Evolutionary conservation across 30 jellyfish, hydroid and myxozoan species (phyloP), one percentile per base, ranked within the genome.

Genomic region (Rhopilema esculentum): DNA sequence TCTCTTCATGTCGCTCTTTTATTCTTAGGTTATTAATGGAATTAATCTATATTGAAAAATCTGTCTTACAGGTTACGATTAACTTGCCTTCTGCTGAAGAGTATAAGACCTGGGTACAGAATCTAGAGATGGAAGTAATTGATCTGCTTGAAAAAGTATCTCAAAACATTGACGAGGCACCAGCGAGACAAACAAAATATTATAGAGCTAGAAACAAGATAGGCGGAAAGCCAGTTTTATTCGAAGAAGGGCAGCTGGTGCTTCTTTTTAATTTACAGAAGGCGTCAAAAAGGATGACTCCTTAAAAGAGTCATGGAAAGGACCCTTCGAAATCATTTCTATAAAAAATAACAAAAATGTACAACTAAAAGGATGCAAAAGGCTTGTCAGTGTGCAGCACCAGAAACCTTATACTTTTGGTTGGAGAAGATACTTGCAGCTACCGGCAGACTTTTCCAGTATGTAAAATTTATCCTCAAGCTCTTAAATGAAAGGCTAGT

Each of bases 131-230:
- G n/a, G n/a, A n/a, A n/a, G n/a, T n/a, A n/a, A n/a, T n/a, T n/a
- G n/a, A n/a, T n/a, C n/a, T n/a, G n/a, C n/a, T n/a, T n/a, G n/a
- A n/a, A n/a, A n/a, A n/a, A n/a, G 4, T 82, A 79, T 22, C 82
- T 8, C 27, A 79, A 16, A 79, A 79, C 29, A 79, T 79, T 12
- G 30, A 79, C 31, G 57, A 78, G 30, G 82, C 82, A 30, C 89
- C 8, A 30, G 72, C 22, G 61, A 30, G 48, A 72, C 69, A 75
- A 50, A 27, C 23, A 22, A 69, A 30, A 6, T 40, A 69, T 17
- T 69, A 69, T 1, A 19, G 57, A 12, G 27, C 8, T 20, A 26
- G 80, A 26, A 26, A 19, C 32, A 4, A 49, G 27, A 27, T 24
- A 6, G 23, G 23, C 21, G 72, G 72, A 1, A 63, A 63, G 25